Percentiles rank a stretch among this genome's conserved stretches.
These are phyloP conservation scores for Eupleurogrammus muticus DNA, from an alignment of 2,797 vertebrate genomes.

Conservation along the genomic window DNA sequence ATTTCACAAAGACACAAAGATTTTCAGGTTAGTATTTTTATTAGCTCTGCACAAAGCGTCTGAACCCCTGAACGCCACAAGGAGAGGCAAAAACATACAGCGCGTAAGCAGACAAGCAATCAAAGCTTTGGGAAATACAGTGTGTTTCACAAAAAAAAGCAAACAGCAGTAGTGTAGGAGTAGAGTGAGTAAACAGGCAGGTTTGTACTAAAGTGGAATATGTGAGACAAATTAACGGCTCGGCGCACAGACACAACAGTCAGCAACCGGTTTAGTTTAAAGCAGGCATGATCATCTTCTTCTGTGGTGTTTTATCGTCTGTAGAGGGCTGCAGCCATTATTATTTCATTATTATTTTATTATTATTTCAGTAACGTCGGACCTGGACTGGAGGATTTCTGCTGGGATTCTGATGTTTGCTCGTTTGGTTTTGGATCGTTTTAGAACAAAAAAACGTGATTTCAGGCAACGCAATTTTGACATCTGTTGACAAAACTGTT, in stretches of 20 bases:
- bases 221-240: not conserved
- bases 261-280: constrained; percentile 1
- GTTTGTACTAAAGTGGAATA: not conserved
- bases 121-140: constrained; percentile 8
- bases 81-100: constrained; percentile 24
- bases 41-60: constrained; percentile 15
- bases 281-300: not conserved
- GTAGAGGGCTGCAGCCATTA: not conserved
- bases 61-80: constrained; percentile 17
- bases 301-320: constrained; percentile 2
- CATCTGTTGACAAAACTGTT: too few relatives aligned
- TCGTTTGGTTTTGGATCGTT: too few relatives aligned
- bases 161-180: not conserved
- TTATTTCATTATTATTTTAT: too few relatives aligned
- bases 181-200: not conserved
- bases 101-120: constrained; percentile 19
- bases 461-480: too few relatives aligned
- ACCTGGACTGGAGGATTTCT: too few relatives aligned
- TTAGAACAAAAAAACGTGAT: too few relatives aligned
- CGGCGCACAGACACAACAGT: not conserved
- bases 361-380: too few relatives aligned
- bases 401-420: too few relatives aligned
- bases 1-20: not conserved
- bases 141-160: not conserved
- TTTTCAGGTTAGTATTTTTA: not conserved